A percentile compares a stretch with the other conserved stretches of the same genome.
These are phyloP conservation scores for Osmoderma eremita DNA, from an alignment of 2,888 invertebrate genomes.

Conservation along the genomic window DNA sequence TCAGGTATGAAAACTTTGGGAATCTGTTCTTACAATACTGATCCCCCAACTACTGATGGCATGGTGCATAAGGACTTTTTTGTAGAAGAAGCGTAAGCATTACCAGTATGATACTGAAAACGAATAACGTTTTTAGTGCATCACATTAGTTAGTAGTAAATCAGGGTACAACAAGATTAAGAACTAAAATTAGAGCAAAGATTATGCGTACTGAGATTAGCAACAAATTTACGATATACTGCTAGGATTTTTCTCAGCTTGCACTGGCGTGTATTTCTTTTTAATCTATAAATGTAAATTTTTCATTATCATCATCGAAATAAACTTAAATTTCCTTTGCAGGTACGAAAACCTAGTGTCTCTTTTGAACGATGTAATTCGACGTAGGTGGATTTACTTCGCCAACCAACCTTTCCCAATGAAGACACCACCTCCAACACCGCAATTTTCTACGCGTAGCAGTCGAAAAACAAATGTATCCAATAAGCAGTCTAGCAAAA, in stretches of 20 bases:
- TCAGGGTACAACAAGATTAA: too few relatives aligned
- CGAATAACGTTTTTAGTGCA: not conserved
- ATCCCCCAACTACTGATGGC: slow-evolving; percentile 53
- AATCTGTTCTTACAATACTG: slow-evolving; percentile 56
- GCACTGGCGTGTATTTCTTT: too few relatives aligned
- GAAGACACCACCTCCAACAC: slow-evolving; percentile 41
- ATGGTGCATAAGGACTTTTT: slow-evolving; percentile 56
- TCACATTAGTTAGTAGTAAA: too few relatives aligned
- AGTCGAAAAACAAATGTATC: slow-evolving; percentile 29
- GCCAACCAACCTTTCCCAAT: slow-evolving; percentile 17
- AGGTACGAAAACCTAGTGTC: slow-evolving; percentile 46
- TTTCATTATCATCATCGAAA: too few relatives aligned
- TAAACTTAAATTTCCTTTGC: not conserved
- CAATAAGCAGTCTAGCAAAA: not conserved
- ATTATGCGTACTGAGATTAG: too few relatives aligned
- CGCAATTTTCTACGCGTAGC: slow-evolving; percentile 26
- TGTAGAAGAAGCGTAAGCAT: slow-evolving; percentile 57
- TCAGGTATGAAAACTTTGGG: slow-evolving; percentile 60
- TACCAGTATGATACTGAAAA: not conserved
- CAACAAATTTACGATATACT: too few relatives aligned
- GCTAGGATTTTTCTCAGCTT: too few relatives aligned
- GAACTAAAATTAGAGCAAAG: too few relatives aligned
- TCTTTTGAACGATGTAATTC: slow-evolving; percentile 46
- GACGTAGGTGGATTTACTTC: slow-evolving; percentile 39
- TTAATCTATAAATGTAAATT: too few relatives aligned